A percentile compares a stretch with the other conserved stretches of the same genome.
Conservation (phyloP, 2,888 invertebrate species). For the Acrocyrtus sp. region DNA sequence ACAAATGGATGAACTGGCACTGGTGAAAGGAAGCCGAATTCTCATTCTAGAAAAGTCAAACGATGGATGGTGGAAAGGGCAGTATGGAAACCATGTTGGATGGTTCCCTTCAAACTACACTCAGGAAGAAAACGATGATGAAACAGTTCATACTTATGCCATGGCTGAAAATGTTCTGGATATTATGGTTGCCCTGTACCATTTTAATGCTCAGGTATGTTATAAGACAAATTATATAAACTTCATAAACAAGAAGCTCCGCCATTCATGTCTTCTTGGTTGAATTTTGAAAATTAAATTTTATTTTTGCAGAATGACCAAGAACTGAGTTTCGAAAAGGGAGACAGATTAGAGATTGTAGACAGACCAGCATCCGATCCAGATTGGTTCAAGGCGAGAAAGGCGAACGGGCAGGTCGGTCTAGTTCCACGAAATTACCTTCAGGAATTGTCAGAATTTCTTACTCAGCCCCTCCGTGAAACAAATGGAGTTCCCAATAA, state of each 20-base stretch:
- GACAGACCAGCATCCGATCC: constrained; percentile 97
- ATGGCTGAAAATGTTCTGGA: constrained; percentile 96
- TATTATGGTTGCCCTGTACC: constrained; percentile 94
- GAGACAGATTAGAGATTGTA: constrained; percentile 94
- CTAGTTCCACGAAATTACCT: constrained; percentile 96
- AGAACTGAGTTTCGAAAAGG: constrained; percentile 96
- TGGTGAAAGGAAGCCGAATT: constrained; percentile 94
- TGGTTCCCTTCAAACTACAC: constrained; percentile 99
- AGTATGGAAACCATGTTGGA: constrained; percentile 69
- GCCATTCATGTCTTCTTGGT: background rate
- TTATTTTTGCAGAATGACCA: constrained; percentile 86
- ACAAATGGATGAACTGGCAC: constrained; percentile 93
- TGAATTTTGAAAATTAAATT: too few relatives aligned
- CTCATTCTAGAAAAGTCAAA: constrained; percentile 97
- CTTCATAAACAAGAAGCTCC: too few relatives aligned
- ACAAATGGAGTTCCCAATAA: constrained; percentile 60
- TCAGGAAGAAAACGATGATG: constrained; percentile 79
- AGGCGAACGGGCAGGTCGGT: constrained; percentile 87
- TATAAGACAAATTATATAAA: constrained; percentile 1
- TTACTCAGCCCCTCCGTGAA: constrained; percentile 81
- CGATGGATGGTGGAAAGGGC: constrained; percentile 98
- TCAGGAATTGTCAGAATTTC: constrained; percentile 87
- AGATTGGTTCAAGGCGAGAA: constrained; percentile 98
- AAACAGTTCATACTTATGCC: constrained; percentile 89
- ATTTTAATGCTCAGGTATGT: constrained; percentile 72